Evolutionary conservation across 2,797 vertebrate genomes (phyloP), one percentile per base, ranked within the genome.

Genomic region (Agapornis canus): DNA sequence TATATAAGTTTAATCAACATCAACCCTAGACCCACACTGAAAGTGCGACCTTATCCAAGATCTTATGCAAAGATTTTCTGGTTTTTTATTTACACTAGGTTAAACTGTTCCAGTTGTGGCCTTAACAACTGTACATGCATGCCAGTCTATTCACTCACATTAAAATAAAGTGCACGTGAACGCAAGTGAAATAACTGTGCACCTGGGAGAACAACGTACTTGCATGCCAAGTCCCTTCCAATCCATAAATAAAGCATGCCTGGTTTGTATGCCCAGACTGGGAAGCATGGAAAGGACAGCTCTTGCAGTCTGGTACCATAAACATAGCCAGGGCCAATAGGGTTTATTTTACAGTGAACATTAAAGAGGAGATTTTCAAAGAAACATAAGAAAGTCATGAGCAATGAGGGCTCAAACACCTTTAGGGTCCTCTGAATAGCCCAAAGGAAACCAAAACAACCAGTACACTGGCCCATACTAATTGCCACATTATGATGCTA

Each of bases 351-450:
- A 78, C 27, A 68, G 61, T 21, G 59, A 73, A 77, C 54, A 78
- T 45, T 91, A 81, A 95, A 93, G 37, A 71, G 39, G 7, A 85
- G 49, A 51, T 85, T 86, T 89, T 94, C 86, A 87, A 94, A 95
- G 78, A 89, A 91, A 64, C 8, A 3, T 54, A 69, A 82, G 78
- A 82, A 91, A 95, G 27, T 59, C 81, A 87, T 63, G 76, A 90
- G 57, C 1, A 0, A 48, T 63, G 26, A 71, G 84, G 90, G 64
- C 91, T 91, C 84, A 70, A 89, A 89, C 84, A 89, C 82, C 65
- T 87, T 87, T 63, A 48, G 54, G 43, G 3, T 90, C 32, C 57
- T 90, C 79, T 88, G 35, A 91, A 91, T 21, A 86, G 66, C 35
- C 68, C 35, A 59, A 78, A 39, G 72, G 78, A 78, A 87, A 95